Conservation (phyloP, 2,113 vertebrate genomes). For the Perccottus glenii region DNA sequence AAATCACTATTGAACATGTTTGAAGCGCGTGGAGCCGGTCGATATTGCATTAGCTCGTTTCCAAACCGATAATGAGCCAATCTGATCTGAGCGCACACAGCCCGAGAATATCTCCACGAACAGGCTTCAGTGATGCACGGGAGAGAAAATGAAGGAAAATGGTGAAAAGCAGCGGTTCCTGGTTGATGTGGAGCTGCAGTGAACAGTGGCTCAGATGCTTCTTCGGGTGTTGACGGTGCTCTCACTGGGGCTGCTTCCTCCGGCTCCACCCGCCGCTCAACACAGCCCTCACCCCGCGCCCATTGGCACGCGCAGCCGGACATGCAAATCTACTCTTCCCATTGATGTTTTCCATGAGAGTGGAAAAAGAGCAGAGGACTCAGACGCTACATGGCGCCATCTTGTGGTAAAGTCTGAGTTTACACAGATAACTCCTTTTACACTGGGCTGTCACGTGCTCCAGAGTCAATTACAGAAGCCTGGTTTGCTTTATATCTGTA, state of each 20-base stretch:
- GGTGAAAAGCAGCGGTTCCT: background rate
- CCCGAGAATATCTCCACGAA: too few species aligned
- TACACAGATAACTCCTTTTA: background rate
- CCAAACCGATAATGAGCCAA: slow-evolving; percentile 25
- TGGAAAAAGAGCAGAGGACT: background rate
- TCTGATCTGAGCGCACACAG: background rate
- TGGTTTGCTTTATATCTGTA: too few species aligned
- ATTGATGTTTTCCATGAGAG: slow-evolving; percentile 73
- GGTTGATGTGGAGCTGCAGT: slow-evolving; percentile 30
- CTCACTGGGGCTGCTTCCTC: slow-evolving; percentile 67
- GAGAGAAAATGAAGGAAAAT: background rate
- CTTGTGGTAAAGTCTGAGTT: slow-evolving; percentile 15
- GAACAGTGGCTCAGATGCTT: slow-evolving; percentile 60
- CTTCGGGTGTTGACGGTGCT: slow-evolving; percentile 74
- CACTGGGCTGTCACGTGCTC: too few species aligned
- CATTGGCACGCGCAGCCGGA: slow-evolving; percentile 74
- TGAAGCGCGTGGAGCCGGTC: background rate
- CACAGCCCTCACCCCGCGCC: slow-evolving; percentile 68
- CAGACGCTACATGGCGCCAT: slow-evolving; percentile 58
- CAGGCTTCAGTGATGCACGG: background rate
- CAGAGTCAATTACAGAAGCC: too few species aligned
- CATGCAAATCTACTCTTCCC: slow-evolving; percentile 78
- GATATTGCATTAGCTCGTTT: slow-evolving; percentile 18
- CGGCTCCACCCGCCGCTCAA: slow-evolving; percentile 76
- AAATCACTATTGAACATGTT: background rate